Conservation (phyloP, 2,888 invertebrate genomes). For the Metacarcinus magister region DNA sequence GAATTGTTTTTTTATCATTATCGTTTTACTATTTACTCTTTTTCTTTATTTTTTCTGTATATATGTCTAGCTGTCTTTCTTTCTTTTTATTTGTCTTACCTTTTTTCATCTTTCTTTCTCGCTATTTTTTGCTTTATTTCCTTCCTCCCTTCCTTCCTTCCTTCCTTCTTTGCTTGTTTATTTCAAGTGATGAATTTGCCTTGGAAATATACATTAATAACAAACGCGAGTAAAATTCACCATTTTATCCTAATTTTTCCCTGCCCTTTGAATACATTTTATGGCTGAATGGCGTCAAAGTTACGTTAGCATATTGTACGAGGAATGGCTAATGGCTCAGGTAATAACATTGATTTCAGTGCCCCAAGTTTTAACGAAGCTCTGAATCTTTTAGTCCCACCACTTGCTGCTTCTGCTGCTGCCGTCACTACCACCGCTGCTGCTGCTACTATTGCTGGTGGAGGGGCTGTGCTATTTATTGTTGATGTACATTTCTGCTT, state of each 20-base stretch:
- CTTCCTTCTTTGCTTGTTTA: too few species aligned
- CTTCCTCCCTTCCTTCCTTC: too few species aligned
- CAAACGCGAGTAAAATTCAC: too few species aligned
- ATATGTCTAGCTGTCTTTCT: too few species aligned
- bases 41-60: too few species aligned
- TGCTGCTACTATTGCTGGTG: neutral
- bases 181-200: too few species aligned
- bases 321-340: neutral
- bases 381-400: neutral
- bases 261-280: conserved; percentile 4
- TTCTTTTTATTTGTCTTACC: neutral
- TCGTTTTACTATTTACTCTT: neutral
- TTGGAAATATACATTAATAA: too few species aligned
- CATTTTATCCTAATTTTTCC: neutral
- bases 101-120: too few species aligned
- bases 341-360: neutral
- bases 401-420: neutral
- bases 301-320: neutral
- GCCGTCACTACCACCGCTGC: neutral
- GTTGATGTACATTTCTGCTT: neutral
- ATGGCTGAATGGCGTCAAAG: neutral
- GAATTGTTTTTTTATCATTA: neutral
- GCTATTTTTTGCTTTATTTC: neutral
- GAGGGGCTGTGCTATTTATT: neutral
- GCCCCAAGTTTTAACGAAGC: conserved; percentile 34